These are phyloP conservation scores for Promerops cafer DNA, from an alignment of 2,113 vertebrate species.

Conservation along the genomic window DNA sequence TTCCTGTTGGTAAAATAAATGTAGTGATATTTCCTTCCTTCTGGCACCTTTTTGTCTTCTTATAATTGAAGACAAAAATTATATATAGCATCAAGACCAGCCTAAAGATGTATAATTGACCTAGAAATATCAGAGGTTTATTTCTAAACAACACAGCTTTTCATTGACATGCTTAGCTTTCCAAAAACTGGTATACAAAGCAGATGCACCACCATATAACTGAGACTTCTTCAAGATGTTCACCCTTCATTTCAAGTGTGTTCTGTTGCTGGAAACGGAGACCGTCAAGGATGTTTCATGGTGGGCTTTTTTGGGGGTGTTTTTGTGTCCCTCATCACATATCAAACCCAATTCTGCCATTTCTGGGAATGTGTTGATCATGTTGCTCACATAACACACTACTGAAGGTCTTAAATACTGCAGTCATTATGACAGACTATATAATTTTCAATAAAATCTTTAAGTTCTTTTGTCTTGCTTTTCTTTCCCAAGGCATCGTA, in stretches of 20 bases:
- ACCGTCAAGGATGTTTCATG: background rate
- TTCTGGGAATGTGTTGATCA: background rate
- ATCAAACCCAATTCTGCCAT: background rate
- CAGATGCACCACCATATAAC: background rate
- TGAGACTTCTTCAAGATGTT: background rate
- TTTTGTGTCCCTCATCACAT: background rate
- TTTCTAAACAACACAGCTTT: background rate
- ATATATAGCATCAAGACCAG: background rate
- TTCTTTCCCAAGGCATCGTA: background rate
- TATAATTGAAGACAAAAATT: background rate
- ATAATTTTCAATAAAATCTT: background rate
- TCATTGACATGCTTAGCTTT: background rate
- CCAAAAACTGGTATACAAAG: background rate
- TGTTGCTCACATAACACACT: background rate
- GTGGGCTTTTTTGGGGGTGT: rapidly evolving
- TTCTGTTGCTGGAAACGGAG: background rate
- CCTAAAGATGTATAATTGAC: background rate
- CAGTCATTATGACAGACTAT: background rate
- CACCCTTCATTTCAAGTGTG: background rate
- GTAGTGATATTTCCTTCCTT: background rate
- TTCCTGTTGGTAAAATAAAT: background rate
- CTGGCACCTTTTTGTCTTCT: background rate
- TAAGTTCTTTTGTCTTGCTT: background rate
- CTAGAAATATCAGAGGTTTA: background rate
- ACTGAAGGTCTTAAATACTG: background rate